Evolutionary conservation across 1,140 invertebrate genomes (phyloP), one percentile per base, ranked within the genome.

Genomic region (Frieseomelitta varia): DNA sequence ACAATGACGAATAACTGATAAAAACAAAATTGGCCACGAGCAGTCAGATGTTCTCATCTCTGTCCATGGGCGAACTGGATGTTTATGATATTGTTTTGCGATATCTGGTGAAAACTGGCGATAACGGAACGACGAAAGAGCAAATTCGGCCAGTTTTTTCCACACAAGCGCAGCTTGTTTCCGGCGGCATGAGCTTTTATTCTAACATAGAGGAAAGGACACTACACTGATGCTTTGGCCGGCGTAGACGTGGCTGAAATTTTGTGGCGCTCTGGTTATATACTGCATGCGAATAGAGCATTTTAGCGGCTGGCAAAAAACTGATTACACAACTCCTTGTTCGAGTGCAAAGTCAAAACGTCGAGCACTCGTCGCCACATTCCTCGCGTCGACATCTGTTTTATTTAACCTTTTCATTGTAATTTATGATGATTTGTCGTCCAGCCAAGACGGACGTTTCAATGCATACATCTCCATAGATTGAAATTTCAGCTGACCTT

Each of bases 171-270:
- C 74, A 75, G 85, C 88, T 89, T 86, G 71, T 80, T 89, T 87
- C 67, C 80, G 81, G 73, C 68, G 76, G 88, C 88, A 89, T 85
- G 88, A 58, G 88, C 88, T 89, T 88, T 65, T n/a, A 47, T 47
- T 8, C n/a, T 75, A 61, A 56, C 47, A 56, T 88, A 86, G 75
- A 76, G 74, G 39, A 76, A 75, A 69, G 53, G 58, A 65, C n/a
- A n/a, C n/a, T n/a, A n/a, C n/a, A 30, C 67, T 58, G 68, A 65
- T 69, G 87, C 82, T 77, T 85, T 88, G 68, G 10, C 14, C 27
- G 76, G 47, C 63, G 87, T 89, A 89, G 87, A 78, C 76, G 55
- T 88, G 88, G 79, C 88, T 89, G 88, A 88, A n/a, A 88, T 47
- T 65, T 83, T 85, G 72, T 81, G 74, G 76, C 88, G 83, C 85